Base-by-base conservation (phyloP, 2,797 vertebrate genomes). In the Manis pentadactyla region DNA sequence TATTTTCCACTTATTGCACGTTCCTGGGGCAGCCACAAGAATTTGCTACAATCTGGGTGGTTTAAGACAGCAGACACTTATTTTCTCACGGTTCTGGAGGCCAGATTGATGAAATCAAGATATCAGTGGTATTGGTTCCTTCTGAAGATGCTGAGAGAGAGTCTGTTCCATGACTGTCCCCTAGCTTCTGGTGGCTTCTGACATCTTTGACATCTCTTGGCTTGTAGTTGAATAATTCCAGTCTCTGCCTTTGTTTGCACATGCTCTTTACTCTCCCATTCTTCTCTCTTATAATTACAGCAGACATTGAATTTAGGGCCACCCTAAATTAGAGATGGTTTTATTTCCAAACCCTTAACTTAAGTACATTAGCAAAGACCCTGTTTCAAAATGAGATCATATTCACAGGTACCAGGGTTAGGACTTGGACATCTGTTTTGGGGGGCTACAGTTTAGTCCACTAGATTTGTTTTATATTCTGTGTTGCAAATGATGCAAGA, bases 371-470 rank as follows among this genome's bases (percentile, higher is more conserved):
- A 69, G 5, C 31, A 87, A 93, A 77, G 15, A 57, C 0, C 0
- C 1, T 29, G 5, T 90, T 86, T 93, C 19, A 29, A 88, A 91
- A 55, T 55, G 39, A 59, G 4, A 83, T 84, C 39, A 87, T 6
- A 63, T 88, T 81, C 23, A 34, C 17, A 75, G 4, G 5, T 71
- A 74, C 23, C 14, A 83, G 25, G 5, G 12, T 46, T 66, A 51
- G 42, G 4, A 74, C 17, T 71, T 37, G 1, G 15, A 17, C 2
- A 34, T 66, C 2, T 11, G 4, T 61, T 85, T 79, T 78, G 1
- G 8, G 6, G 39, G 12, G 10, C 0, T 2, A 49, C 0, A 23
- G 14, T 68, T 86, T 15, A 90, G 1, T 2, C 9, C 0, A 71
- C 1, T 10, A 19, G 7, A 5, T 51, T 29, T 21, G 10, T 29